A percentile compares a stretch with the other conserved stretches of the same genome.
These are phyloP conservation scores for Halichoeres trimaculatus DNA, from an alignment of 2,113 vertebrate genomes.

Conservation along the genomic window DNA sequence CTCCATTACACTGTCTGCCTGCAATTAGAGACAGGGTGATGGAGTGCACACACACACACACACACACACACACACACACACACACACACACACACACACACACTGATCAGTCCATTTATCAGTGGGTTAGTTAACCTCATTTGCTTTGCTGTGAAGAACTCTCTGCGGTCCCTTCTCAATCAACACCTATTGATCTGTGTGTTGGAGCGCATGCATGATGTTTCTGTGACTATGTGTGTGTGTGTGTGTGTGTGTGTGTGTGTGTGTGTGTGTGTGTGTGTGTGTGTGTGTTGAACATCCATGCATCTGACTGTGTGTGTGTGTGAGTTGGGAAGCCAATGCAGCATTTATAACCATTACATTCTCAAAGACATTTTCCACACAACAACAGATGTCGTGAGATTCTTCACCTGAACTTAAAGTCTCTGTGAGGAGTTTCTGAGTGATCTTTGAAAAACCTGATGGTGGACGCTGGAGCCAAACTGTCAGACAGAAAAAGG, in stretches of 20 bases:
- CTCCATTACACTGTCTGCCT: slow-evolving; percentile 37
- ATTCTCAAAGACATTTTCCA: too few relatives aligned
- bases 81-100: slow-evolving; percentile 18
- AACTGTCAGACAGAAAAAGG: too few relatives aligned
- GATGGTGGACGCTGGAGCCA: too few relatives aligned
- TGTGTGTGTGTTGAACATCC: background rate
- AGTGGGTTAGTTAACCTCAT: slow-evolving; percentile 42
- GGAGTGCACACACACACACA: slow-evolving; percentile 4
- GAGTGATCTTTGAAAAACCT: too few relatives aligned
- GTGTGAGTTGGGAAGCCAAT: too few relatives aligned
- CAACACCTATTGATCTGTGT: slow-evolving; percentile 38
- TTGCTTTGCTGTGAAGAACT: slow-evolving; percentile 39
- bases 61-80: slow-evolving; percentile 10
- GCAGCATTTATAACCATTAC: too few relatives aligned
- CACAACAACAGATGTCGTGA: too few relatives aligned
- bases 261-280: background rate
- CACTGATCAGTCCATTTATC: slow-evolving; percentile 23
- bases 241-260: background rate
- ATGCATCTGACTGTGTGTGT: background rate
- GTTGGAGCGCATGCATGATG: slow-evolving; percentile 9
- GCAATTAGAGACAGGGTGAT: slow-evolving; percentile 54
- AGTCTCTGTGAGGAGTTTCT: too few relatives aligned
- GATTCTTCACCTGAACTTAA: too few relatives aligned
- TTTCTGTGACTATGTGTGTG: background rate
- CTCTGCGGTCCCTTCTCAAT: slow-evolving; percentile 29